phyloP scores from a whole-genome alignment of 2,113 vertebrate species.

The Camelus bactrianus region DNA sequence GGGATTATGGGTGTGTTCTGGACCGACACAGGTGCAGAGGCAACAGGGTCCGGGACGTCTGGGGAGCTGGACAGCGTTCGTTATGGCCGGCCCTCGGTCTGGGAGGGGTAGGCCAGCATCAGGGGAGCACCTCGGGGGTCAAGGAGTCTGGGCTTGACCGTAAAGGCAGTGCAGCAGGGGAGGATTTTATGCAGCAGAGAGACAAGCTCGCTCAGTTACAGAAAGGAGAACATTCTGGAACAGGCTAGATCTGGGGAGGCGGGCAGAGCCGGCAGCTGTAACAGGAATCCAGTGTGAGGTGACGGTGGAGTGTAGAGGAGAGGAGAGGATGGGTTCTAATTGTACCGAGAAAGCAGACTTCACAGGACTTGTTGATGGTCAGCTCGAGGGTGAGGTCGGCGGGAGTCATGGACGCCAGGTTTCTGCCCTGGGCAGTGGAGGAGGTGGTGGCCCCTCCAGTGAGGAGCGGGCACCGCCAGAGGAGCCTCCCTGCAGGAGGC shows the following conservation, averaged over 20 bases:
- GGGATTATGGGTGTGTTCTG: background rate
- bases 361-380: background rate
- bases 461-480: accelerated
- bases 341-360: background rate
- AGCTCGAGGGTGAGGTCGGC: accelerated
- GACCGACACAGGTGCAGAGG: background rate
- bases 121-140: background rate
- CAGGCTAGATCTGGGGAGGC: background rate
- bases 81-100: accelerated
- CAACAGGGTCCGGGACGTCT: accelerated
- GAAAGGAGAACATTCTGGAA: background rate
- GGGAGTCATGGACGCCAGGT: accelerated
- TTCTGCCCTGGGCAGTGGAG: background rate
- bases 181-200: accelerated
- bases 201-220: accelerated
- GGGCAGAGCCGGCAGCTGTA: too few relatives aligned
- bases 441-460: accelerated
- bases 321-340: too few relatives aligned
- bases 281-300: background rate
- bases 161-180: accelerated
- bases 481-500: background rate
- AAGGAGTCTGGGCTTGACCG: background rate
- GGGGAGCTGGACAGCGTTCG: background rate
- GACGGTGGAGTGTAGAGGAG: accelerated
- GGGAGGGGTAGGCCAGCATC: accelerated